A percentile compares a stretch with the other conserved stretches of the same genome.
phyloP scores from a whole-genome alignment of 2,797 vertebrate genomes.

The Sternarchorhynchus goeldii region DNA sequence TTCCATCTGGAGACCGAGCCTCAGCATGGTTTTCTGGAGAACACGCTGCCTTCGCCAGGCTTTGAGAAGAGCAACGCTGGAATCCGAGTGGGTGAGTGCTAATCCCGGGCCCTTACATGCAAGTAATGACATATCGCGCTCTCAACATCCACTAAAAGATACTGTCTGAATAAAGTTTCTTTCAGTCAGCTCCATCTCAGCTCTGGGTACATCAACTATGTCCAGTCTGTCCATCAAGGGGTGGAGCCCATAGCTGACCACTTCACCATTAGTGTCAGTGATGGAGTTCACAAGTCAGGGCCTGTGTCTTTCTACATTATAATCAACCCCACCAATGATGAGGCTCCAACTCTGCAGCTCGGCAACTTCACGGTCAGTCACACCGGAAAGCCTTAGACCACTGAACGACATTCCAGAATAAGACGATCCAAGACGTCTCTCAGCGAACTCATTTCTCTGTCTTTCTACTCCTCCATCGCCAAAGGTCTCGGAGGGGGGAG shows the following conservation, averaged over 20 bases:
- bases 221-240: constrained; percentile 65
- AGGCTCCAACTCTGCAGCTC: constrained; percentile 69
- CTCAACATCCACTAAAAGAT: constrained; percentile 38
- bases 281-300: constrained; percentile 71
- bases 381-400: not conserved
- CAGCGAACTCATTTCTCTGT: not conserved
- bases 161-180: constrained; percentile 65
- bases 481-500: constrained; percentile 71
- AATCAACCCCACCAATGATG: constrained; percentile 74
- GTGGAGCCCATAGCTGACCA: constrained; percentile 67
- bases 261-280: constrained; percentile 72
- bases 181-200: constrained; percentile 73
- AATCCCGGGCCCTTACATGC: not conserved
- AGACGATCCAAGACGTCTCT: not conserved
- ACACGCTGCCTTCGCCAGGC: constrained; percentile 69
- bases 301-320: constrained; percentile 71
- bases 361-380: constrained; percentile 70
- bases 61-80: constrained; percentile 74
- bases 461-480: constrained; percentile 6
- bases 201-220: constrained; percentile 69
- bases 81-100: constrained; percentile 68
- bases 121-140: not conserved
- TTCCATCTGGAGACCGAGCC: constrained; percentile 73
- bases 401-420: not conserved
- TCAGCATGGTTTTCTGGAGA: constrained; percentile 74